Conservation (phyloP, 92 coral and sea anemone genomes). For the Pocillopora meandrina region DNA sequence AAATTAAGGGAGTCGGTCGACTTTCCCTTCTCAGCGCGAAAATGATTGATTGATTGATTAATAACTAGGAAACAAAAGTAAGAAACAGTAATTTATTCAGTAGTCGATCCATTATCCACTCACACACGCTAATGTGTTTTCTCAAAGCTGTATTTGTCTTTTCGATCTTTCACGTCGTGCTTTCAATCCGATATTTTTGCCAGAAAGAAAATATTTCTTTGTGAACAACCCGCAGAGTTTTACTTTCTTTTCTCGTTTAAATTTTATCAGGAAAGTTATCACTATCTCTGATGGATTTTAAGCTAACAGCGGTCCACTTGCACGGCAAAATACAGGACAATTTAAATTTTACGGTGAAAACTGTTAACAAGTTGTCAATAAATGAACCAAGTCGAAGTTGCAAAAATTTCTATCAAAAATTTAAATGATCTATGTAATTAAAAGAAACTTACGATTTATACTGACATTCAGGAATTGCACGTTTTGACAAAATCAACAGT, state of each 20-base stretch:
- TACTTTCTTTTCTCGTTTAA: not conserved
- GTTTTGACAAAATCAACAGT: no score
- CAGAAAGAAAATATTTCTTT: not conserved
- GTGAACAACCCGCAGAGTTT: not conserved
- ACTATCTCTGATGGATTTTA: not conserved
- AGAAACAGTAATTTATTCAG: conserved; percentile 16
- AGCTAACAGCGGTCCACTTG: no score
- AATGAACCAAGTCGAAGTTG: not conserved
- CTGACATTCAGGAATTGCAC: not conserved
- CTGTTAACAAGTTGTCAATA: not conserved
- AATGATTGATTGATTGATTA: no score
- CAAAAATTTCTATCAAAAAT: not conserved
- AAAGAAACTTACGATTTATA: not conserved
- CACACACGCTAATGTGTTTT: conserved; percentile 22
- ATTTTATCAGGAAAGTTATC: not conserved
- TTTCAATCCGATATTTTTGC: not conserved
- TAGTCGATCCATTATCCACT: not conserved
- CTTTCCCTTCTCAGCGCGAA: no score
- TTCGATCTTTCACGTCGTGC: conserved; percentile 21
- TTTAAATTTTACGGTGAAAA: no score
- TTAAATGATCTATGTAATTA: not conserved
- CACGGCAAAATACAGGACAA: no score
- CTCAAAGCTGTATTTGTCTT: conserved; percentile 10
- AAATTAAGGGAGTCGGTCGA: no score
- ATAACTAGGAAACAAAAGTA: no score